These are phyloP conservation scores for Rousettus madagascariensis DNA, from an alignment of 2,797 vertebrate genomes.

Conservation along the genomic window DNA sequence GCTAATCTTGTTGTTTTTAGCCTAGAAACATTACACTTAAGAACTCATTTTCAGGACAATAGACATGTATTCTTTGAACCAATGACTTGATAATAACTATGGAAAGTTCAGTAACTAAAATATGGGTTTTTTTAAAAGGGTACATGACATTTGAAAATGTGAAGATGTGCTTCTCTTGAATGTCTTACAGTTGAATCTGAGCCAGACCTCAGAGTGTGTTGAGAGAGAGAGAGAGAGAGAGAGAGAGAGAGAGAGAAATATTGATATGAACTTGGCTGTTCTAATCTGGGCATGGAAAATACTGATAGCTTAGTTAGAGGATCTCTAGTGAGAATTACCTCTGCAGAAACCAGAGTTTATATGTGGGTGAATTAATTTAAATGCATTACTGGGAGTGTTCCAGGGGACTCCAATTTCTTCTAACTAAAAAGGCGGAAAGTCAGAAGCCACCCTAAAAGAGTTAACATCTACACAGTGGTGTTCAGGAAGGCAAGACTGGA, in stretches of 20 bases:
- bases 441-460: conserved; percentile 56
- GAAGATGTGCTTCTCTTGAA: background rate
- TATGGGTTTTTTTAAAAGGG: background rate
- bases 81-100: background rate
- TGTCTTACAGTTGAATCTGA: background rate
- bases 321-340: background rate
- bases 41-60: background rate
- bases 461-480: conserved; percentile 67
- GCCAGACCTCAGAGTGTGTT: background rate
- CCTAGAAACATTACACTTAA: background rate
- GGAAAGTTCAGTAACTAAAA: conserved; percentile 23
- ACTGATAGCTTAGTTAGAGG: background rate
- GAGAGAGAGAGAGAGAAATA: background rate
- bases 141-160: background rate
- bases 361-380: background rate
- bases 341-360: background rate
- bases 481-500: conserved; percentile 79
- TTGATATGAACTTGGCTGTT: background rate
- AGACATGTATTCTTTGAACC: background rate
- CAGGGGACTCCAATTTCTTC: background rate
- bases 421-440: conserved; percentile 21
- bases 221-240: background rate
- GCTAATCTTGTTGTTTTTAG: background rate
- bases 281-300: background rate
- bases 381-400: background rate